Conservation (phyloP, 2,888 invertebrate genomes). For the Operophtera brumata region DNA sequence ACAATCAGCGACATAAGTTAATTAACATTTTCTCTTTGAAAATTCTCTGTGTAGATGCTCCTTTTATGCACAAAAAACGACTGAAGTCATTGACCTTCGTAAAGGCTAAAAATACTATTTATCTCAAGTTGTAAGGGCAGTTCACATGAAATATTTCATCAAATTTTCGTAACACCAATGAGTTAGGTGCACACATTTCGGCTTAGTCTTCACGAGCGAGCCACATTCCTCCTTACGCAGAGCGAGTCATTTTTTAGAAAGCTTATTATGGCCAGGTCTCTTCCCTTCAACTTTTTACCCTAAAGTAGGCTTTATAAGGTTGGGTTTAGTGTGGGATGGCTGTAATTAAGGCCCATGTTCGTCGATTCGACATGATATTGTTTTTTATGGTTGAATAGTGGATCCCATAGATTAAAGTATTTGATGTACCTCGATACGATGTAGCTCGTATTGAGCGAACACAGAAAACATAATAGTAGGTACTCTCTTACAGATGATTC, state of each 20-base stretch:
- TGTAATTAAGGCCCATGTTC: constrained; percentile 73
- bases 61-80: too few relatives aligned
- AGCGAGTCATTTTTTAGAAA: constrained; percentile 72
- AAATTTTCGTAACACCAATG: constrained; percentile 46
- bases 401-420: constrained; percentile 68
- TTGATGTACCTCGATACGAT: constrained; percentile 48
- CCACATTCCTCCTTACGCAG: constrained; percentile 71
- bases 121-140: not conserved
- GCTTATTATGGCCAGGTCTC: constrained; percentile 54
- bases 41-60: too few relatives aligned
- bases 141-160: constrained; percentile 31
- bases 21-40: too few relatives aligned
- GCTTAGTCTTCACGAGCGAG: constrained; percentile 56
- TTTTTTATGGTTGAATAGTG: constrained; percentile 74
- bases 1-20: too few relatives aligned
- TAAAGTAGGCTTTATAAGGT: constrained; percentile 31
- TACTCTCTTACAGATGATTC: not conserved
- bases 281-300: constrained; percentile 34
- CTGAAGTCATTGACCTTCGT: too few relatives aligned
- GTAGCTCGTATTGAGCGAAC: constrained; percentile 19
- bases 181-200: constrained; percentile 39
- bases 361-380: constrained; percentile 69
- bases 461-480: not conserved
- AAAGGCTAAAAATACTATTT: too few relatives aligned
- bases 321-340: constrained; percentile 38